Evolutionary conservation across 2,113 vertebrate species (phyloP).

Genomic region (Serilophus lunatus): DNA sequence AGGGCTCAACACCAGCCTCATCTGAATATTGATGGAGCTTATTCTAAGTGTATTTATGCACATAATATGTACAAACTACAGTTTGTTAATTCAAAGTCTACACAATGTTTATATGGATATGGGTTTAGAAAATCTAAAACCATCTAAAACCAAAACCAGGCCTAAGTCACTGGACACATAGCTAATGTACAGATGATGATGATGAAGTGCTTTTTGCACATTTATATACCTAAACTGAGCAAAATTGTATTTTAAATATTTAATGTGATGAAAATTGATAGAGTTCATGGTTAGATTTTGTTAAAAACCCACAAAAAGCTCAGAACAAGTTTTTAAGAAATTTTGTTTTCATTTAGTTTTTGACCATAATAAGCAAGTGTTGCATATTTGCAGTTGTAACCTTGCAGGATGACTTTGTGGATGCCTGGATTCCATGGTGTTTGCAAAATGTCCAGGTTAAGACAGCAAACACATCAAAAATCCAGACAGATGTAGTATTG

Average conservation of each 20-base stretch:
- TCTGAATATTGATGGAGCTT: not conserved
- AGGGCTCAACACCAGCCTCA: not conserved
- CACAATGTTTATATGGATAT: not conserved
- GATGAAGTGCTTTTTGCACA: too few species aligned
- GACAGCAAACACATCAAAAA: not conserved
- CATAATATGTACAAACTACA: not conserved
- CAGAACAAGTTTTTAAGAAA: not conserved
- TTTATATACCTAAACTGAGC: not conserved
- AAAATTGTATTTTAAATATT: not conserved
- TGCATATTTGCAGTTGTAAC: not conserved
- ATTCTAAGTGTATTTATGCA: not conserved
- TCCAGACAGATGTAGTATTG: not conserved
- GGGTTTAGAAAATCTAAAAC: not conserved
- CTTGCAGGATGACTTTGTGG: not conserved
- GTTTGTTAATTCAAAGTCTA: not conserved
- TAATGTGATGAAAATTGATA: not conserved
- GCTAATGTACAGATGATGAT: not conserved
- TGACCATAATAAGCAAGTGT: not conserved
- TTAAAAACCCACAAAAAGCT: not conserved
- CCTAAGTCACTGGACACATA: not conserved
- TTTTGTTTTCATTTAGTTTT: not conserved
- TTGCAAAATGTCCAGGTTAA: not conserved
- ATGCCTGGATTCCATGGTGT: not conserved
- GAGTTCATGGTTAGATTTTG: not conserved
- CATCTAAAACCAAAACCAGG: not conserved